Evolutionary conservation across 2,113 vertebrate species (phyloP).

Genomic region (Tricholaema leucomelas): DNA sequence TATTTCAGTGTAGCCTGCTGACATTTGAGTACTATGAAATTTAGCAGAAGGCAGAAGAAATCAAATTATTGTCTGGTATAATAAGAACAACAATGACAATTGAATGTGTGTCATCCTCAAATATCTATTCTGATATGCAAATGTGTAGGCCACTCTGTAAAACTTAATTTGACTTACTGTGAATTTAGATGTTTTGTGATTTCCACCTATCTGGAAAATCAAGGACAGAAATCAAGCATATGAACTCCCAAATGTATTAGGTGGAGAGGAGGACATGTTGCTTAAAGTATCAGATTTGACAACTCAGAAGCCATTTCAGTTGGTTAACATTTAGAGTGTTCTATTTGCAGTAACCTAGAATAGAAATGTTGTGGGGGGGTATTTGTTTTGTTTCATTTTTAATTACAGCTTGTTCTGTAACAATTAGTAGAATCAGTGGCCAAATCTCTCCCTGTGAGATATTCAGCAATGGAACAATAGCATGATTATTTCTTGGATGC

Average conservation of each 20-base stretch:
- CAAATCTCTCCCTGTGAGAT: constrained; percentile 35
- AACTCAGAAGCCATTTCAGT: neutral
- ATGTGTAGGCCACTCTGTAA: neutral
- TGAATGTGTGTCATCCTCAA: neutral
- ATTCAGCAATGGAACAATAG: constrained; percentile 11
- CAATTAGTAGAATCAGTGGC: constrained; percentile 28
- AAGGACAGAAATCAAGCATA: neutral
- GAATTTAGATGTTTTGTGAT: neutral
- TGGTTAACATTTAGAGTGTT: constrained; percentile 33
- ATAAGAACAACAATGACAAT: neutral
- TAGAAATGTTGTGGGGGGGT: neutral
- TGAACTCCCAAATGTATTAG: neutral
- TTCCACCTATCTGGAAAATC: neutral
- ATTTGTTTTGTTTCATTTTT: neutral
- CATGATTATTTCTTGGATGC: constrained; percentile 44
- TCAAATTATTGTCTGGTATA: neutral
- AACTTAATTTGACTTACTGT: neutral
- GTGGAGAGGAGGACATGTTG: neutral
- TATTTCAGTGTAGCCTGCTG: neutral
- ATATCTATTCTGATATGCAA: neutral
- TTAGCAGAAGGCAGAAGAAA: neutral
- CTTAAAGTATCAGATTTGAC: neutral
- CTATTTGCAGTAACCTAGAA: neutral
- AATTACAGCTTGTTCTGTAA: constrained; percentile 47
- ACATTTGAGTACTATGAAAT: neutral